A percentile compares a stretch with the other conserved stretches of the same genome.
Evolutionary conservation across 2,113 vertebrate genomes (phyloP).

Genomic region (Cacatua alba): DNA sequence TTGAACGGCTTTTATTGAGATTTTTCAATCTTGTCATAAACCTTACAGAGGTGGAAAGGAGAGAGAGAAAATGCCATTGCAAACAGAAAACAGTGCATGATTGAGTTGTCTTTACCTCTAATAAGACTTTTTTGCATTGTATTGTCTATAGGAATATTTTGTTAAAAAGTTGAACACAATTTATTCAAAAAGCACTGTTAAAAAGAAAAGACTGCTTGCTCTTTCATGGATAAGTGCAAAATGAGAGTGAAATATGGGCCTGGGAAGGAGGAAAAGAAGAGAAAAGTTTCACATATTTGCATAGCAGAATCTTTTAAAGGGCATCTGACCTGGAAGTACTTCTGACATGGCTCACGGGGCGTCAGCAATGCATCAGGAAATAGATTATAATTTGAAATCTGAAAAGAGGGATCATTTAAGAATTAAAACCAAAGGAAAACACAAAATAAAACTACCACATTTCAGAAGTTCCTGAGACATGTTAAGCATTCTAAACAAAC

Average conservation of each 20-base stretch:
- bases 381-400: slow-evolving; percentile 82
- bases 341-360: slow-evolving; percentile 81
- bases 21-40: background rate
- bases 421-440: slow-evolving; percentile 77
- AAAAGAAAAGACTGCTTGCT: background rate
- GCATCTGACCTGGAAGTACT: slow-evolving; percentile 83
- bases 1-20: background rate
- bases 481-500: slow-evolving; percentile 21
- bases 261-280: background rate
- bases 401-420: slow-evolving; percentile 80
- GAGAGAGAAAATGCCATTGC: background rate
- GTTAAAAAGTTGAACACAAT: background rate
- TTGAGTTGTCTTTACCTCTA: background rate
- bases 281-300: slow-evolving; percentile 34
- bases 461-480: slow-evolving; percentile 33
- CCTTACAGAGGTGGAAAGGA: background rate
- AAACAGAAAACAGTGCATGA: background rate
- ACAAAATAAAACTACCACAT: slow-evolving; percentile 57
- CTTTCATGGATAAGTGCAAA: slow-evolving; percentile 12
- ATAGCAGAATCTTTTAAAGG: slow-evolving; percentile 69
- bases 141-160: background rate
- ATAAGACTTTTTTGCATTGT: background rate
- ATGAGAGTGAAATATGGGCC: background rate
- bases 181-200: background rate
- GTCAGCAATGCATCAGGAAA: slow-evolving; percentile 78